Evolutionary conservation across 1,140 invertebrate species (phyloP).

Genomic region (Neocloeon triangulifer): DNA sequence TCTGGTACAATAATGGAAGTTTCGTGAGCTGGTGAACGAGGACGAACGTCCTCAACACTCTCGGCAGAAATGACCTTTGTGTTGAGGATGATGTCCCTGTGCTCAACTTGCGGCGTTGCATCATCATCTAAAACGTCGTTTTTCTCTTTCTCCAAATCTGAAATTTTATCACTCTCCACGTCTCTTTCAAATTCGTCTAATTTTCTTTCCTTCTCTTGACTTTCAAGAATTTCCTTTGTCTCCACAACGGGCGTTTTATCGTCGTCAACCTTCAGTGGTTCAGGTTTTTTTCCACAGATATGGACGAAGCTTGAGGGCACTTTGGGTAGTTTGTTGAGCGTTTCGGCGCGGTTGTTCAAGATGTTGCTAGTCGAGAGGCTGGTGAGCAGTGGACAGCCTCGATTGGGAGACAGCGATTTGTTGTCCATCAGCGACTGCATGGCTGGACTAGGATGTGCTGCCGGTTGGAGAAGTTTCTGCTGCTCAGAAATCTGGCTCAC

Average conservation of each 20-base stretch:
- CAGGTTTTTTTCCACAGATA: too few relatives aligned
- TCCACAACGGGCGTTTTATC: neutral
- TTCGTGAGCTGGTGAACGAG: slow-evolving; percentile 32
- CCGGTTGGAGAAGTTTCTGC: slow-evolving; percentile 65
- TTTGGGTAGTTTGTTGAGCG: too few relatives aligned
- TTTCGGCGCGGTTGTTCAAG: slow-evolving; percentile 9
- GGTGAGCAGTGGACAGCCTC: slow-evolving; percentile 15
- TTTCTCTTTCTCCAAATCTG: too few relatives aligned
- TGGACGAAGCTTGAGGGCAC: too few relatives aligned
- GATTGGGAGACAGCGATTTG: slow-evolving; percentile 17
- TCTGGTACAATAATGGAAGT: slow-evolving; percentile 35
- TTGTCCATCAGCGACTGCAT: slow-evolving; percentile 47
- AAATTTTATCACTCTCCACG: too few relatives aligned
- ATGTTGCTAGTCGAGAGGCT: slow-evolving; percentile 13
- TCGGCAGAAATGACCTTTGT: too few relatives aligned
- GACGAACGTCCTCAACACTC: slow-evolving; percentile 19
- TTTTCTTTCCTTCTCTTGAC: neutral
- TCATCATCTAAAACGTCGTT: neutral
- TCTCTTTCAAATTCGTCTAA: neutral
- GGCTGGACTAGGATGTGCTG: slow-evolving; percentile 43
- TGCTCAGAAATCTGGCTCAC: slow-evolving; percentile 69
- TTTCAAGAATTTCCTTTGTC: neutral
- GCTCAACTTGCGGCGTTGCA: too few relatives aligned
- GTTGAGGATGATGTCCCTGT: too few relatives aligned
- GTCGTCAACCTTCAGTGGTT: too few relatives aligned